A percentile compares a stretch with the other conserved stretches of the same genome.
phyloP scores from a whole-genome alignment of 2,888 invertebrate species.

The Meteorus colon region DNA sequence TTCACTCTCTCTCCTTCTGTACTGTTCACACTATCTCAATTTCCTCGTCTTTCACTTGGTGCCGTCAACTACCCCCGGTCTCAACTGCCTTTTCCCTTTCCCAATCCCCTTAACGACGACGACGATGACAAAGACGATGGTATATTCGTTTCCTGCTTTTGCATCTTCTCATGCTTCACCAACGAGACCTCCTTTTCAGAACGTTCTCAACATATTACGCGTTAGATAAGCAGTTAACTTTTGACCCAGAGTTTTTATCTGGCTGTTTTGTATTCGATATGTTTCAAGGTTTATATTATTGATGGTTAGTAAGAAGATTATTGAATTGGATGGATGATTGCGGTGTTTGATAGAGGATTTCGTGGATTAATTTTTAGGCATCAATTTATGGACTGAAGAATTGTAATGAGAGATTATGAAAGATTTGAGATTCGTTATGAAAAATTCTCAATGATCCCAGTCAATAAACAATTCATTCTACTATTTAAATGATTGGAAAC shows the following conservation, averaged over 20 bases:
- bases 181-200: constrained; percentile 13
- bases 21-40: neutral
- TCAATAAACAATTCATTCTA: too few species aligned
- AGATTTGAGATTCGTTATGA: too few species aligned
- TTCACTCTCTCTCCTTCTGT: constrained; percentile 32
- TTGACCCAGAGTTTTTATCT: neutral
- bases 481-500: too few species aligned
- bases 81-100: constrained; percentile 30
- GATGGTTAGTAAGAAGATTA: too few species aligned
- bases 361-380: too few species aligned
- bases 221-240: constrained; percentile 42
- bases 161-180: constrained; percentile 6
- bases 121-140: neutral
- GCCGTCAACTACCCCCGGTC: constrained; percentile 43
- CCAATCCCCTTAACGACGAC: constrained; percentile 16
- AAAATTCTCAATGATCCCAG: too few species aligned
- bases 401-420: too few species aligned
- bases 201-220: constrained; percentile 41
- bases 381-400: too few species aligned
- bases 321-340: too few species aligned
- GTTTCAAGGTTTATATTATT: neutral
- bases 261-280: neutral
- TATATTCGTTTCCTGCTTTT: neutral
- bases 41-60: constrained; percentile 43
- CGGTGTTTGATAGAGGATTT: too few species aligned